These are phyloP conservation scores for Drosophila bunnanda DNA, from an alignment of 2,888 invertebrate genomes.

Conservation along the genomic window DNA sequence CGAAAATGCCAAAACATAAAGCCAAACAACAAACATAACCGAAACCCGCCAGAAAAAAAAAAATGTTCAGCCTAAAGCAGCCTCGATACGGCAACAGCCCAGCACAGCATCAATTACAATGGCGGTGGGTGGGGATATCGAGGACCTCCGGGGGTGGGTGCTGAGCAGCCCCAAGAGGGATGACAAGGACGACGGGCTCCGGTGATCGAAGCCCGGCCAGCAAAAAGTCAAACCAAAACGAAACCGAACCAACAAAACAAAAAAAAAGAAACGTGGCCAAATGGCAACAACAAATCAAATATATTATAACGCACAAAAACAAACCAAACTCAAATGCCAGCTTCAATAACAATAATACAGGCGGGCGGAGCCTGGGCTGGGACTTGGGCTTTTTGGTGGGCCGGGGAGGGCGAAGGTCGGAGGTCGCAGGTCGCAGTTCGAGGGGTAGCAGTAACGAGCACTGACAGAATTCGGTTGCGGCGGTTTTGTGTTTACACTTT, in stretches of 20 bases:
- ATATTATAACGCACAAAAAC: constrained; percentile 77
- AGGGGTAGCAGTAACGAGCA: constrained; percentile 45
- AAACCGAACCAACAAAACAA: constrained; percentile 31
- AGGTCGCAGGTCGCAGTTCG: constrained; percentile 10
- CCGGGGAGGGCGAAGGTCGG: not conserved
- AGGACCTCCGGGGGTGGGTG: not conserved
- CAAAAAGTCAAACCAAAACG: constrained; percentile 72
- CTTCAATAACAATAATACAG: constrained; percentile 70
- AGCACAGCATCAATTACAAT: constrained; percentile 49
- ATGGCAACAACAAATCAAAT: constrained; percentile 76
- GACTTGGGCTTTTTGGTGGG: not conserved
- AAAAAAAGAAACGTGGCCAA: constrained; percentile 20
- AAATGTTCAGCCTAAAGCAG: constrained; percentile 40
- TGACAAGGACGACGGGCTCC: constrained; percentile 39
- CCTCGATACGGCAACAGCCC: constrained; percentile 27
- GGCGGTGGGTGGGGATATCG: constrained; percentile 7
- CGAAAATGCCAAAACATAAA: constrained; percentile 81
- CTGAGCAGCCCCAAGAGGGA: constrained; percentile 37
- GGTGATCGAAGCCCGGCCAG: constrained; percentile 66
- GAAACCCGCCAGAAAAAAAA: constrained; percentile 20
- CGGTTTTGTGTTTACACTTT: constrained; percentile 79
- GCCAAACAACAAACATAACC: constrained; percentile 69
- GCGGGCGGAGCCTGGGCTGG: constrained; percentile 19
- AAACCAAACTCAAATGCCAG: constrained; percentile 74
- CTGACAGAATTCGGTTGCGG: constrained; percentile 70